phyloP scores from a whole-genome alignment of 2,888 invertebrate species.

The Drosophila nr. medialis region DNA sequence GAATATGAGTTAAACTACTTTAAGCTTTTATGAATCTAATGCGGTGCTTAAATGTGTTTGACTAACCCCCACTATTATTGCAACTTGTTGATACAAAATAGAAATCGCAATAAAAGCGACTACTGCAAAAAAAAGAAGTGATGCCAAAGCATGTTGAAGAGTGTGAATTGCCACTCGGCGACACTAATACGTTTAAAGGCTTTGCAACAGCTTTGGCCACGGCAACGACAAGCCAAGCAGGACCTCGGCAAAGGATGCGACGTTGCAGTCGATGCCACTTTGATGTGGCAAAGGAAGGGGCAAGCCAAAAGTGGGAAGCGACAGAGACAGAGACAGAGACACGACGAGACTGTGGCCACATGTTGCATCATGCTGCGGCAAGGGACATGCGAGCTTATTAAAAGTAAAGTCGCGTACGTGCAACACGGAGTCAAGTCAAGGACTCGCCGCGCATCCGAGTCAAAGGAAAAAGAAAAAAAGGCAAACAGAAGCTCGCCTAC shows the following conservation, averaged over 20 bases:
- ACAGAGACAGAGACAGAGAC: not conserved
- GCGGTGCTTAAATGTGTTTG: not conserved
- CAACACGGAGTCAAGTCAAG: slow-evolving; percentile 9
- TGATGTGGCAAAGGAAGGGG: slow-evolving; percentile 25
- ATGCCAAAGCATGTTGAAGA: slow-evolving; percentile 15
- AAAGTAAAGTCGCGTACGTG: slow-evolving; percentile 39
- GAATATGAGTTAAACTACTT: not conserved
- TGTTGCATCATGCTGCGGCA: slow-evolving; percentile 65
- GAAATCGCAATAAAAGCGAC: not conserved
- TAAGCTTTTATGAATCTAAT: not conserved
- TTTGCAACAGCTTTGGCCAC: slow-evolving; percentile 69
- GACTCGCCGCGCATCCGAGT: not conserved
- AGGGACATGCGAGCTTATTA: slow-evolving; percentile 46
- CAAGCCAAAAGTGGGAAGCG: not conserved
- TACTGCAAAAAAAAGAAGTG: not conserved
- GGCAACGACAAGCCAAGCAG: slow-evolving; percentile 45
- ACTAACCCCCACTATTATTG: no score
- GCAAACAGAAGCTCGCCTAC: slow-evolving; percentile 9
- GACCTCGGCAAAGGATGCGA: slow-evolving; percentile 43
- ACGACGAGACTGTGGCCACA: slow-evolving; percentile 56
- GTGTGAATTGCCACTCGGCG: slow-evolving; percentile 21
- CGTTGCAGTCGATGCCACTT: slow-evolving; percentile 35
- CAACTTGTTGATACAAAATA: slow-evolving; percentile 21
- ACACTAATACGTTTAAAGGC: slow-evolving; percentile 73
- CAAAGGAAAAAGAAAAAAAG: not conserved